A percentile compares a stretch with the other conserved stretches of the same genome.
Conservation (phyloP, 2,888 invertebrate genomes). For the Volucella inflata region DNA sequence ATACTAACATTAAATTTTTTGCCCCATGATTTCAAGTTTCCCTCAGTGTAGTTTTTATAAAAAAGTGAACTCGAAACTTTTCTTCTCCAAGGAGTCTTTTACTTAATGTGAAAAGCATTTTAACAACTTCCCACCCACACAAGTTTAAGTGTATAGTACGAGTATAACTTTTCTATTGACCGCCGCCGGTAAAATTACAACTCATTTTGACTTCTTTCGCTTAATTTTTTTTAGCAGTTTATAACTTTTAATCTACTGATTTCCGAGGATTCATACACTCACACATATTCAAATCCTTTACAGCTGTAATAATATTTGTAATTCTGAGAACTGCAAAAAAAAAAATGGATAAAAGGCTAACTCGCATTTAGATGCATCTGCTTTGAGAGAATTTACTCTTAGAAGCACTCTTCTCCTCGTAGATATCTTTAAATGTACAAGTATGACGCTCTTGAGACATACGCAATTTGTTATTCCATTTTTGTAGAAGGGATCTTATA, state of each 20-base stretch:
- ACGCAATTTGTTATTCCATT: constrained; percentile 56
- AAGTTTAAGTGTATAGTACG: constrained; percentile 36
- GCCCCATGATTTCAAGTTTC: constrained; percentile 15
- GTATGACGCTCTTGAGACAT: constrained; percentile 23
- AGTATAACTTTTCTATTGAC: constrained; percentile 45
- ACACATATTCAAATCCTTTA: constrained; percentile 3
- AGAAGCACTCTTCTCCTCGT: not conserved
- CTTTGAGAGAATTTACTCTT: no score
- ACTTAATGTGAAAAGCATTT: constrained; percentile 52
- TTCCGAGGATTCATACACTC: not conserved
- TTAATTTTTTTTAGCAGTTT: constrained; percentile 3
- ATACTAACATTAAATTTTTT: constrained; percentile 24
- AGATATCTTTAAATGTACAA: constrained; percentile 19
- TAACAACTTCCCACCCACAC: constrained; percentile 39
- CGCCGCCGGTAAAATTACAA: constrained; percentile 42
- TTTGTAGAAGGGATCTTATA: constrained; percentile 29
- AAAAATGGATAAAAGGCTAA: constrained; percentile 1
- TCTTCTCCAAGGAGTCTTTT: constrained; percentile 45
- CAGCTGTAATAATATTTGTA: constrained; percentile 1
- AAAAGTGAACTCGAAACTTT: constrained; percentile 58
- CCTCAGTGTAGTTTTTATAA: constrained; percentile 13
- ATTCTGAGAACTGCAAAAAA: not conserved
- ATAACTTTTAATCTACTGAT: constrained; percentile 19
- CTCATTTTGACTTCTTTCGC: constrained; percentile 42
- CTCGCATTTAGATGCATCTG: constrained; percentile 20